Conservation (phyloP, 2,888 invertebrate genomes). For the Himalopsyche japonica region DNA sequence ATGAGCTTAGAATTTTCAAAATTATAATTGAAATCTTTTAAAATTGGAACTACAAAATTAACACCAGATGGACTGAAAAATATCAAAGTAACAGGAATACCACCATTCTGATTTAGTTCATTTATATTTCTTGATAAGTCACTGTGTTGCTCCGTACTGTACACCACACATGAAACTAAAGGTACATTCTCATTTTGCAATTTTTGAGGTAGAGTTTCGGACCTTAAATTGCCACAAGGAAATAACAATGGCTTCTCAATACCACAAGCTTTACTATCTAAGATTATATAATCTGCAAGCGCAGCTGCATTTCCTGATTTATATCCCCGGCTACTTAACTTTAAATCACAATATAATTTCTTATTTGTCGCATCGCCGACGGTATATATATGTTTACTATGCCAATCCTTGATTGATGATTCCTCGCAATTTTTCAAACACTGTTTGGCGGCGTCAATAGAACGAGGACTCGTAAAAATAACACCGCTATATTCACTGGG, state of each 20-base stretch:
- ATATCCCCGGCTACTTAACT: conserved; percentile 56
- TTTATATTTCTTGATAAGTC: conserved; percentile 46
- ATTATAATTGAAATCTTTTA: conserved; percentile 45
- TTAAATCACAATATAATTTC: conserved; percentile 51
- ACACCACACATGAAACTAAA: conserved; percentile 57
- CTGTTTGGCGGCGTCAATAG: conserved; percentile 55
- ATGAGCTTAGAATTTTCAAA: conserved; percentile 48
- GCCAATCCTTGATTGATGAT: conserved; percentile 47
- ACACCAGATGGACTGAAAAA: conserved; percentile 66
- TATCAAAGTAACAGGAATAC: conserved; percentile 56
- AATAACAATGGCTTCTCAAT: conserved; percentile 53
- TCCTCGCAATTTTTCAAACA: conserved; percentile 45
- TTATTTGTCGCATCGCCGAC: conserved; percentile 61
- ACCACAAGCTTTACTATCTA: conserved; percentile 47
- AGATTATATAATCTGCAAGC: conserved; percentile 55
- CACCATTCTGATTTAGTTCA: conserved; percentile 46
- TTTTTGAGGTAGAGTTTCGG: conserved; percentile 54
- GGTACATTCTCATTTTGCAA: conserved; percentile 50
- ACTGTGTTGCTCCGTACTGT: conserved; percentile 58
- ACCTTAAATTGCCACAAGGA: conserved; percentile 62
- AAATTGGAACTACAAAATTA: conserved; percentile 51
- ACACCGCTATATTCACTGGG: conserved; percentile 54
- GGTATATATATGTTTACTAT: conserved; percentile 53
- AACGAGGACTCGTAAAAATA: conserved; percentile 62
- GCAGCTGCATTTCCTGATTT: conserved; percentile 60